phyloP scores from a whole-genome alignment of 1,140 invertebrate species.

The Achroia grisella region DNA sequence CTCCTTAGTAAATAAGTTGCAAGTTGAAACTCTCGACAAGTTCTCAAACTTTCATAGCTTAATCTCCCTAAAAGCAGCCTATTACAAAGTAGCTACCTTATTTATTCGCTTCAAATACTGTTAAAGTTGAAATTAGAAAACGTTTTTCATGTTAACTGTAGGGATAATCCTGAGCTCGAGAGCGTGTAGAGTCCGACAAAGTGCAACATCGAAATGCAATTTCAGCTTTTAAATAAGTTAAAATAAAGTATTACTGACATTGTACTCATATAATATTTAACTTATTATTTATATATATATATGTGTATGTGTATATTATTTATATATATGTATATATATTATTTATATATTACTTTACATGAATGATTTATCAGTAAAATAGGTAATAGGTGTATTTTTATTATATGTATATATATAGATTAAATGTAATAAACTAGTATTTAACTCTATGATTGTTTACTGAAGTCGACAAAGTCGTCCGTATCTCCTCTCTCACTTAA shows the following conservation, averaged over 20 bases:
- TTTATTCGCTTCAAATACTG: slow-evolving; percentile 12
- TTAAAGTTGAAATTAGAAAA: neutral
- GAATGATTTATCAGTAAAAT: too few species aligned
- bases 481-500: too few species aligned
- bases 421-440: too few species aligned
- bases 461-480: too few species aligned
- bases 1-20: slow-evolving; percentile 1
- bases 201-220: slow-evolving; percentile 30
- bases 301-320: too few species aligned
- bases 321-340: too few species aligned
- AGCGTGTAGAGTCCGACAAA: slow-evolving; percentile 13
- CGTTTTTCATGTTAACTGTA: slow-evolving; percentile 1
- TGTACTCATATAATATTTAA: too few species aligned
- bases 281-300: too few species aligned
- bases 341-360: too few species aligned
- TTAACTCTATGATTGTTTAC: too few species aligned
- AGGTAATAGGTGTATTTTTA: too few species aligned
- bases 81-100: slow-evolving; percentile 13
- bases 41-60: slow-evolving; percentile 20
- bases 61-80: slow-evolving; percentile 22
- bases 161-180: slow-evolving; percentile 14
- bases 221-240: slow-evolving; percentile 23
- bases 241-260: slow-evolving; percentile 11
- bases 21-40: neutral
- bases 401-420: too few species aligned